Evolutionary conservation across 1,140 invertebrate genomes (phyloP).

Genomic region (Forficula auricularia): DNA sequence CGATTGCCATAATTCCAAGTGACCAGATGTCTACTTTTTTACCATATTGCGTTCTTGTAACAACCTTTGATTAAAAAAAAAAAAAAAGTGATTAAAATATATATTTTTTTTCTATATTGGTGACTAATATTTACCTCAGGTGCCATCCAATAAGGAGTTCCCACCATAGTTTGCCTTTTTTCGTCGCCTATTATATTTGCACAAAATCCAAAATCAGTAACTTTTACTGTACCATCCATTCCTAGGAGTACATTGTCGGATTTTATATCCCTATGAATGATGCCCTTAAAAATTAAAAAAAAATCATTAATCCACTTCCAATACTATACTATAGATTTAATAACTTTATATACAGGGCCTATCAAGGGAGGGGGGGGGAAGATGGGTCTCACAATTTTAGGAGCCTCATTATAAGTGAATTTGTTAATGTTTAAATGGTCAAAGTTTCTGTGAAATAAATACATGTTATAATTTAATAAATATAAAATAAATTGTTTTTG

Average conservation of each 20-base stretch:
- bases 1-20: conserved; percentile 92
- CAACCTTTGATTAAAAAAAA: conserved; percentile 46
- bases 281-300: conserved; percentile 33
- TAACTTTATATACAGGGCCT: too few species aligned
- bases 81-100: conserved; percentile 14
- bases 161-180: conserved; percentile 92
- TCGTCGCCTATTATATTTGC: conserved; percentile 78
- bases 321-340: too few species aligned
- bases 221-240: conserved; percentile 91
- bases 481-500: too few species aligned
- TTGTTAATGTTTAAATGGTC: too few species aligned
- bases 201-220: conserved; percentile 97
- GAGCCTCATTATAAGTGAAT: too few species aligned
- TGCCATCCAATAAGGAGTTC: conserved; percentile 77
- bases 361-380: too few species aligned
- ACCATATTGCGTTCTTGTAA: conserved; percentile 64
- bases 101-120: background rate
- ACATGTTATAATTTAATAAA: too few species aligned
- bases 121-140: conserved; percentile 38
- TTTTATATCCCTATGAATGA: conserved; percentile 86
- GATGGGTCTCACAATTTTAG: too few species aligned
- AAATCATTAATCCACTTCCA: background rate
- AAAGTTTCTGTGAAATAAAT: too few species aligned
- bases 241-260: conserved; percentile 91
- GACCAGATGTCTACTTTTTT: conserved; percentile 94